A percentile compares a stretch with the other conserved stretches of the same genome.
Evolutionary conservation across 2,888 invertebrate species (phyloP).

Genomic region (Trichogramma dendrolimi): DNA sequence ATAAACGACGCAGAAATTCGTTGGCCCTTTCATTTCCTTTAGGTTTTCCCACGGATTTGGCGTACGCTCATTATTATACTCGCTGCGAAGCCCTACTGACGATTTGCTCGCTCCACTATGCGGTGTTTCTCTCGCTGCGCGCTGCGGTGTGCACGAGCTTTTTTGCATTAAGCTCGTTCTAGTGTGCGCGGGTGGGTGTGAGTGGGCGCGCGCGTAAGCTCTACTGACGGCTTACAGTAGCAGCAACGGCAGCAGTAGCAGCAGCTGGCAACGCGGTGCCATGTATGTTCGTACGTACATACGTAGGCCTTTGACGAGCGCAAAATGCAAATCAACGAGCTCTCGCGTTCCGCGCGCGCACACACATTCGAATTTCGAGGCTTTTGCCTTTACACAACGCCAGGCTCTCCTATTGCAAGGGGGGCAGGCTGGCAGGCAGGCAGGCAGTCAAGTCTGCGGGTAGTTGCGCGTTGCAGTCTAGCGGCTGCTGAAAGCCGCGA

Average conservation of each 20-base stretch:
- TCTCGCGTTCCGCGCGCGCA: conserved; percentile 4
- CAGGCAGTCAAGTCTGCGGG: too few relatives aligned
- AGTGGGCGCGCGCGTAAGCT: neutral
- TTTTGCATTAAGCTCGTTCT: neutral
- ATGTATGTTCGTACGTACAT: too few relatives aligned
- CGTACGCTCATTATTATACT: too few relatives aligned
- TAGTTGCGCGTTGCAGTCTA: too few relatives aligned
- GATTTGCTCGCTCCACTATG: too few relatives aligned
- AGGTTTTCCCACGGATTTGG: neutral
- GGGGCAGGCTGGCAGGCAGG: too few relatives aligned
- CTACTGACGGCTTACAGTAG: neutral
- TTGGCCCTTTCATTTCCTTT: neutral
- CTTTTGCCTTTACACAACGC: too few relatives aligned
- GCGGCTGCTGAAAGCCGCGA: conserved; percentile 19
- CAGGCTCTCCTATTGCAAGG: too few relatives aligned
- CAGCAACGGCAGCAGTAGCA: too few relatives aligned
- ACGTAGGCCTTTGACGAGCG: conserved; percentile 11
- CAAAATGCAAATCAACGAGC: conserved; percentile 22
- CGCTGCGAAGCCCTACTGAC: too few relatives aligned
- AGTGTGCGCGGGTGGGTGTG: neutral
- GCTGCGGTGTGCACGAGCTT: neutral
- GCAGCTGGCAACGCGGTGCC: too few relatives aligned
- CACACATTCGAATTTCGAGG: conserved; percentile 8
- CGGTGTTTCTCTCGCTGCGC: neutral
- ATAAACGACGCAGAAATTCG: neutral